These are phyloP conservation scores for Tragelaphus buxtoni DNA, from an alignment of 2,113 vertebrate genomes.

Conservation along the genomic window DNA sequence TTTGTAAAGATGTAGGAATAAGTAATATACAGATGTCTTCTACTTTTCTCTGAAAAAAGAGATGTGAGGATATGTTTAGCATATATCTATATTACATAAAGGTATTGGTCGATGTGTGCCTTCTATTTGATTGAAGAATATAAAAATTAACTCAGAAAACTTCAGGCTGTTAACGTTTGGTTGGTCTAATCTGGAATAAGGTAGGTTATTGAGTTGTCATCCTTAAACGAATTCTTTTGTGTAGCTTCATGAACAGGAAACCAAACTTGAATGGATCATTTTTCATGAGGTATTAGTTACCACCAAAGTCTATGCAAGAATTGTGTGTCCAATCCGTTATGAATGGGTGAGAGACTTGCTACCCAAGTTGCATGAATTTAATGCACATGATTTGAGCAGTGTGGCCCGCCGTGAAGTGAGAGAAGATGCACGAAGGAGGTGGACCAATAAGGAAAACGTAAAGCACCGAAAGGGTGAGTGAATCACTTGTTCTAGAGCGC, in stretches of 20 bases:
- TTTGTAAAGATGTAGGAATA: neutral
- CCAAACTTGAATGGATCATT: slow-evolving; percentile 93
- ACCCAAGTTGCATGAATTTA: slow-evolving; percentile 94
- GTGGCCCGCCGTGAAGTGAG: slow-evolving; percentile 94
- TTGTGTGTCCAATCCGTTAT: slow-evolving; percentile 93
- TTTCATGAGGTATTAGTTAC: slow-evolving; percentile 96
- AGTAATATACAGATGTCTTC: neutral
- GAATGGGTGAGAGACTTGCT: slow-evolving; percentile 95
- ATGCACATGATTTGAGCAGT: slow-evolving; percentile 92
- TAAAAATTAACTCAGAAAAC: slow-evolving; percentile 1
- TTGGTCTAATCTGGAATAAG: slow-evolving; percentile 23
- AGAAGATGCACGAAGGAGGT: slow-evolving; percentile 87
- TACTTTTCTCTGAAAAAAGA: neutral
- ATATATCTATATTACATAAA: neutral
- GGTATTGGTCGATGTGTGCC: neutral
- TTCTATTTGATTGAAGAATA: neutral
- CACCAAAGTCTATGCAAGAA: slow-evolving; percentile 92
- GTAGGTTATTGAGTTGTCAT: neutral
- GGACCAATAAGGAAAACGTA: slow-evolving; percentile 87
- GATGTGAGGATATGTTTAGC: slow-evolving; percentile 11
- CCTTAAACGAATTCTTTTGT: slow-evolving; percentile 8
- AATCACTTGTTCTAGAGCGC: neutral
- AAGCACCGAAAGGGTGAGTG: slow-evolving; percentile 86
- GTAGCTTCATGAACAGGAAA: slow-evolving; percentile 92
- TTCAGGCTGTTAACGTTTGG: neutral